These are phyloP conservation scores for Lathamus discolor DNA, from an alignment of 2,113 vertebrate species.

Conservation along the genomic window DNA sequence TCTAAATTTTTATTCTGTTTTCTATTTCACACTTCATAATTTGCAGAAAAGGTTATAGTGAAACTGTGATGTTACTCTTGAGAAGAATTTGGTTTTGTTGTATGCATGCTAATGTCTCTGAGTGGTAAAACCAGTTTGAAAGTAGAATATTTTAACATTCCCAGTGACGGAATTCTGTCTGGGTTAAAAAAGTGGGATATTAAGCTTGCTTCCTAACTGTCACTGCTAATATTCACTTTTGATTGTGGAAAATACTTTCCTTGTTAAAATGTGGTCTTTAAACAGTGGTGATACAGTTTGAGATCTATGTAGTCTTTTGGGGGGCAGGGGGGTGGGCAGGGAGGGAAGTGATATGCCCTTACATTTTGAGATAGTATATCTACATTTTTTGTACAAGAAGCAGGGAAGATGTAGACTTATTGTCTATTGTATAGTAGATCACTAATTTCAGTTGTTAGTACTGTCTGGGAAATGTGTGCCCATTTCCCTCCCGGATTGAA, in stretches of 20 bases:
- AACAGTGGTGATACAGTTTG: neutral
- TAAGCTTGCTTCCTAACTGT: neutral
- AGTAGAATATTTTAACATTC: neutral
- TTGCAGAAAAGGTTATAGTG: neutral
- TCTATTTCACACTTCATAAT: constrained; percentile 41
- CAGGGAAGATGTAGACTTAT: neutral
- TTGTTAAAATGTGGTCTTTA: neutral
- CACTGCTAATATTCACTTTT: neutral
- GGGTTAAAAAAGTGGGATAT: neutral
- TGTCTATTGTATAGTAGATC: rapidly evolving
- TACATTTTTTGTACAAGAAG: neutral
- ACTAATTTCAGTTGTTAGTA: neutral
- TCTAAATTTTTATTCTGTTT: neutral
- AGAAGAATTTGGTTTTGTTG: neutral
- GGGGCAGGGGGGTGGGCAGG: rapidly evolving
- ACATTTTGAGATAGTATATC: neutral
- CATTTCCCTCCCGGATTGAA: neutral
- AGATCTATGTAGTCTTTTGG: neutral
- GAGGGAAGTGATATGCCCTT: neutral
- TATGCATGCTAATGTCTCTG: neutral
- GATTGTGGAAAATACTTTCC: neutral
- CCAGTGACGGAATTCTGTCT: neutral
- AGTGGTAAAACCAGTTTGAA: neutral
- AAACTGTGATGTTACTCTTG: neutral
- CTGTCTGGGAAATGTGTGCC: neutral